Evolutionary conservation across 1,140 invertebrate species (phyloP), one percentile per base, ranked within the genome.

Genomic region (Lordiphosa clarofinis): DNA sequence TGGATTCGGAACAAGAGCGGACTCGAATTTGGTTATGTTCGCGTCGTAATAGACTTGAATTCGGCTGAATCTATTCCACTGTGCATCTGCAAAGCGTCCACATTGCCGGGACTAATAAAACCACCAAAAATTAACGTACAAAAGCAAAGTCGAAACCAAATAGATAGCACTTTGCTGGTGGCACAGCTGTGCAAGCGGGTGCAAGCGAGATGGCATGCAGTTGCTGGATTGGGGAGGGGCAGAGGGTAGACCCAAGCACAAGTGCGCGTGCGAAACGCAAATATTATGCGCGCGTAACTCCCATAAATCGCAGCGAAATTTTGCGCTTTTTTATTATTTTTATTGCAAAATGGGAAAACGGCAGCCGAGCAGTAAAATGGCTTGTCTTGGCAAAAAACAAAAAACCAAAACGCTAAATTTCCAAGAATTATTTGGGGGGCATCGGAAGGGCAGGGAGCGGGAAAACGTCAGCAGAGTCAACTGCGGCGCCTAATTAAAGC

Each of bases 261-360:
- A 48, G 35, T 73, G 67, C 74, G 73, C 63, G 73, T 73, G 69
- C 69, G 69, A 73, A 79, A 57, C 39, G 50, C 58, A 76, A 72
- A 76, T 59, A 76, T 74, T 59, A 76, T 74, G 69, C 59, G 68
- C 63, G 43, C 39, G 28, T 64, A 69, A 79, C 59, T 69, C 50
- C 50, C 58, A 64, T 49, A 60, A 55, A 68, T 50, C 55, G 28
- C 56, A 44, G 54, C 54, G 19, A 48, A 62, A 48, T 48, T 49
- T 19, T 53, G 59, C 7, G 44, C n/a, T 37, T 59, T 43, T 44
- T 24, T 28, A 56, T 62, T 70, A 64, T 76, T 42, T 60, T 38
- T 61, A 48, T 53, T 76, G 62, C 43, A 59, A 64, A 47, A 56
- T 47, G 43, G 37, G 48, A 54, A 39, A 52, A 47, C 28, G 28